A percentile compares a stretch with the other conserved stretches of the same genome.
These are phyloP conservation scores for Rotaria magnacalcarata DNA, from an alignment of 2,888 invertebrate species.

Conservation along the genomic window DNA sequence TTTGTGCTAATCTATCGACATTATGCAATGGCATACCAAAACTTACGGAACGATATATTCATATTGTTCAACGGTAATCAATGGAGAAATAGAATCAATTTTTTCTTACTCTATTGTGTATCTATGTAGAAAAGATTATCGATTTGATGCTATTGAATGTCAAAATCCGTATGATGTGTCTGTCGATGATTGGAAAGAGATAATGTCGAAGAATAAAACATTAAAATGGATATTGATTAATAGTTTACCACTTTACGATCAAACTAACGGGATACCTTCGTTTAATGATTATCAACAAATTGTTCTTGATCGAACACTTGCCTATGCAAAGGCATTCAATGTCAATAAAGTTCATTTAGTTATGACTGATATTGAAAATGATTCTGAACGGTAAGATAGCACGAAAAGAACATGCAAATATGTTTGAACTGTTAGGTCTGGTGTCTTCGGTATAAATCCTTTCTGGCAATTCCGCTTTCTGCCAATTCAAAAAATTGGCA, in stretches of 20 bases:
- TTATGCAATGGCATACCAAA: constrained; percentile 10
- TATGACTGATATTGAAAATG: background rate
- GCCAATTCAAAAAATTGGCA: too few relatives aligned
- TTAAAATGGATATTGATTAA: constrained; percentile 24
- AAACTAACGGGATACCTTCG: background rate
- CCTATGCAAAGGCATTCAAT: constrained; percentile 1
- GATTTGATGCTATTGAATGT: constrained; percentile 14
- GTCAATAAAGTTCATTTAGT: constrained; percentile 8
- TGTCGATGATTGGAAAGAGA: background rate
- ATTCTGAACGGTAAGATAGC: background rate
- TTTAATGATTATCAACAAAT: background rate
- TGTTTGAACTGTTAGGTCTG: too few relatives aligned
- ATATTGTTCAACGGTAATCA: background rate
- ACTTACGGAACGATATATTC: constrained; percentile 23
- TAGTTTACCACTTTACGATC: constrained; percentile 11
- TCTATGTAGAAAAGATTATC: constrained; percentile 17
- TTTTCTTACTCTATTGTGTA: background rate
- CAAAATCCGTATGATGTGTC: constrained; percentile 14
- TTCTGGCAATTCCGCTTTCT: too few relatives aligned
- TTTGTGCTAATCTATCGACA: constrained; percentile 5
- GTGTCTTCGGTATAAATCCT: too few relatives aligned
- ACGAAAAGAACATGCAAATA: too few relatives aligned
- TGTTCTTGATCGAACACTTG: background rate
- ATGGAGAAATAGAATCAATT: too few relatives aligned
- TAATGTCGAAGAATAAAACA: background rate